Base-by-base conservation (phyloP, 2,888 invertebrate species). In the Apamea crenata region DNA sequence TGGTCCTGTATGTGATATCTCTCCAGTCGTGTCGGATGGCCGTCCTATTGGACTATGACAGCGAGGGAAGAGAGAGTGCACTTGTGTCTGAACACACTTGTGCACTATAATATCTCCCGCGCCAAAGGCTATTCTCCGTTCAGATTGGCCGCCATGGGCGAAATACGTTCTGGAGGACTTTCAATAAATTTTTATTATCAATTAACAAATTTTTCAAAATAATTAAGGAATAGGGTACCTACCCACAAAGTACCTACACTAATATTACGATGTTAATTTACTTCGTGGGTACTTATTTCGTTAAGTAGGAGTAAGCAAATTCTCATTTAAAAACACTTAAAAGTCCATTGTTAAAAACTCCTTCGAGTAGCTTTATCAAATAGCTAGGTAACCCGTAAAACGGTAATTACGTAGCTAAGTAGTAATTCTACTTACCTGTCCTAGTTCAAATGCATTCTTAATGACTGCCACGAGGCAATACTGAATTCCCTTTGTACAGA, bases 361-460 rank as follows among this genome's bases (percentile, higher is more conserved):
- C 36, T 7, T 40, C 1, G 16, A 40, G 14, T 47, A 18, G 7
- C 25, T 65, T 14, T 63, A 65, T 44, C 0, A 32, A 44, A 8
- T 25, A 14, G 6, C 5, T 25, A 53, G 32, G 8, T 18, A 18
- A 7, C 14, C 56, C 18, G 2, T 36, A 32, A n/a, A 36, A 56
- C 21, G 1, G 29, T 53, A n/a, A 21, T 44, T 47, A 29, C 29
- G 69, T 50, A 25, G 12, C 12, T 16, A 56, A 12, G 32, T 44
- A 44, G 18, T 44, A 40, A 73, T 59, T 66, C 25, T 75, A 47
- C 7, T 2, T 53, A 29, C 6, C 32, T 47, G 16, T 1, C n/a
- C 44, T n/a, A 53, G 44, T 61, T 75, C 47, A 68, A 68, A 75
- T 36, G 76, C 44, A 56, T 68, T 3, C 29, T 63, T 68, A 75